Conservation (phyloP, 2,113 vertebrate genomes). For the Emberiza fucata region DNA sequence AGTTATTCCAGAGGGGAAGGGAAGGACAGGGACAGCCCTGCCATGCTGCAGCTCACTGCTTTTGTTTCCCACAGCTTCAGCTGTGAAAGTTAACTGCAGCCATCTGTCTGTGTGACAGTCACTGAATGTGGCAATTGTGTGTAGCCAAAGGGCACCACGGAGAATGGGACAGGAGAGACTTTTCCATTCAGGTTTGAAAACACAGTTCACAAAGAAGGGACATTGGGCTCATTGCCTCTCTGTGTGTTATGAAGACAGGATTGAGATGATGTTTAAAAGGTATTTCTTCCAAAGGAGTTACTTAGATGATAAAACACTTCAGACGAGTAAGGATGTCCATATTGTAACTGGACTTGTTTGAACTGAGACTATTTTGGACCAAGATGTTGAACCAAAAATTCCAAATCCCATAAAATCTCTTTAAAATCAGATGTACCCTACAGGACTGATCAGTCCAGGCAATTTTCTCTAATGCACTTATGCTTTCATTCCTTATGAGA, state of each 20-base stretch:
- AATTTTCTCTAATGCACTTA: background rate
- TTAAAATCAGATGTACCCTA: background rate
- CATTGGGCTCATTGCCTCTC: background rate
- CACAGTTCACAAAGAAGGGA: background rate
- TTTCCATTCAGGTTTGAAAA: background rate
- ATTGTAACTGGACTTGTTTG: background rate
- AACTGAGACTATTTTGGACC: background rate
- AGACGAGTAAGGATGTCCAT: background rate
- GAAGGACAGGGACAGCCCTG: background rate
- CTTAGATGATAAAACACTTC: background rate
- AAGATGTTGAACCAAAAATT: background rate
- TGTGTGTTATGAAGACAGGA: background rate
- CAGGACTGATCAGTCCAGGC: background rate
- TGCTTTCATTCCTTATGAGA: background rate
- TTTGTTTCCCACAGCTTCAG: background rate
- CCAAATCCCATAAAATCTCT: background rate
- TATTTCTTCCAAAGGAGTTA: background rate
- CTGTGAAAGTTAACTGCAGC: background rate
- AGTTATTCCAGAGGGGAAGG: rapidly evolving
- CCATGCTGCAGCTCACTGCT: background rate
- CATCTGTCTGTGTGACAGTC: background rate
- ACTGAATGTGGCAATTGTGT: background rate
- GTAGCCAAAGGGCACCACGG: background rate
- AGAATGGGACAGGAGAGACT: background rate
- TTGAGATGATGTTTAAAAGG: background rate